Base-by-base conservation (phyloP, 2,113 vertebrate species). In the Ceuthmochares aereus region DNA sequence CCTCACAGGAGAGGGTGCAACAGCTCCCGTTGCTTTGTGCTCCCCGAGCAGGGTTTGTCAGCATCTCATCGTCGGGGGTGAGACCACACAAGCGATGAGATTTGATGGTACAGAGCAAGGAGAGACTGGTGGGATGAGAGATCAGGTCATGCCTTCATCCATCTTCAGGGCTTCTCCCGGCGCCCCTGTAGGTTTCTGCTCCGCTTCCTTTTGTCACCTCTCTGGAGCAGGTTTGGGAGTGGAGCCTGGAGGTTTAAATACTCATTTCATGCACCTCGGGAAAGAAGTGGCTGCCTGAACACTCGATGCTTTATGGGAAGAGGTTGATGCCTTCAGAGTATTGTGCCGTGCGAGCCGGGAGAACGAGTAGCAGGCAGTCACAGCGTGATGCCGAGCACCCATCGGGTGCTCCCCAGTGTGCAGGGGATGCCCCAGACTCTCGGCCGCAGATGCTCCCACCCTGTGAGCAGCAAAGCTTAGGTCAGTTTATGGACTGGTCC, bases 221-320 rank as follows among this genome's bases (percentile, higher is more conserved):
- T n/a, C 1, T 2, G 6, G n/a, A 58, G 69, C 13, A 3, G 45
- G 51, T 14, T 27, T 12, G 7, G 63, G 56, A 84, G 42, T 4
- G 0, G 58, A 30, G 14, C 29, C 21, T 3, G 3, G 63, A 42
- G 34, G 17, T 47, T 80, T 14, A 23, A 62, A n/a, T 20, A 0
- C 40, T n/a, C 22, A 0, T 7, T 67, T 26, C 7, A 5, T 16
- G 19, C 4, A 0, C 29, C 12, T 0, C 3, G n/a, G 62, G 7
- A 37, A 25, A 51, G 66, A 52, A 23, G 30, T 4, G 10, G 45
- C 47, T 30, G 36, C 67, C 10, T 13, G 4, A 68, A 32, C 47
- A 2, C 1, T 1, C 2, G 0, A 9, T 1, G 4, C 58, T n/a
- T 7, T 6, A 4, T 0, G 0, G 45, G 63, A 17, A 25, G 8